Conservation (phyloP, 2,888 invertebrate species). For the Andrena hattorfiana region DNA sequence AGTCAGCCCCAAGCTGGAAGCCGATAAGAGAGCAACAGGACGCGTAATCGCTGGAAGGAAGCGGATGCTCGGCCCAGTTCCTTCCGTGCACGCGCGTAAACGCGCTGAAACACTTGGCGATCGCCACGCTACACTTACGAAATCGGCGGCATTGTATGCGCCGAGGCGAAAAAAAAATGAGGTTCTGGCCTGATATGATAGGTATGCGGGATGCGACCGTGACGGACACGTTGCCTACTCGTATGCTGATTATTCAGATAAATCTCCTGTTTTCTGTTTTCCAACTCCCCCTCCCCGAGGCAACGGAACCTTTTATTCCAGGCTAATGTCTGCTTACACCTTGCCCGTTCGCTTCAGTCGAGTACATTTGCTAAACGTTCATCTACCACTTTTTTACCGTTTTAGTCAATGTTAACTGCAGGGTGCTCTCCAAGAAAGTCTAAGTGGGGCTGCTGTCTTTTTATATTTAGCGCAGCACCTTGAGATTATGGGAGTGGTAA, state of each 20-base stretch:
- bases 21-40: conserved; percentile 21
- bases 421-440: background rate
- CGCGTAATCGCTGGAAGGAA: conserved; percentile 67
- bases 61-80: conserved; percentile 79
- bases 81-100: conserved; percentile 70
- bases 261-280: conserved; percentile 26
- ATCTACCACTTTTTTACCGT: background rate
- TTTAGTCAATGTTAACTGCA: background rate
- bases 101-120: conserved; percentile 69
- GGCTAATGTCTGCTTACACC: background rate
- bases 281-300: background rate
- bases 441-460: background rate
- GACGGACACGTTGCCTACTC: conserved; percentile 51
- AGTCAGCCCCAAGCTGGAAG: background rate
- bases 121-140: conserved; percentile 74
- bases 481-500: background rate
- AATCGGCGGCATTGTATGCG: conserved; percentile 64
- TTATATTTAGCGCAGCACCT: background rate
- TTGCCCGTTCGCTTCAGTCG: background rate
- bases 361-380: background rate
- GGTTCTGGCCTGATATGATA: conserved; percentile 51
- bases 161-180: conserved; percentile 38
- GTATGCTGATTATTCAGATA: conserved; percentile 51
- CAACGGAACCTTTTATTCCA: background rate
- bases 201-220: conserved; percentile 55